Evolutionary conservation across 2,797 vertebrate species (phyloP).

Genomic region (Paramormyrops hopkinsi): DNA sequence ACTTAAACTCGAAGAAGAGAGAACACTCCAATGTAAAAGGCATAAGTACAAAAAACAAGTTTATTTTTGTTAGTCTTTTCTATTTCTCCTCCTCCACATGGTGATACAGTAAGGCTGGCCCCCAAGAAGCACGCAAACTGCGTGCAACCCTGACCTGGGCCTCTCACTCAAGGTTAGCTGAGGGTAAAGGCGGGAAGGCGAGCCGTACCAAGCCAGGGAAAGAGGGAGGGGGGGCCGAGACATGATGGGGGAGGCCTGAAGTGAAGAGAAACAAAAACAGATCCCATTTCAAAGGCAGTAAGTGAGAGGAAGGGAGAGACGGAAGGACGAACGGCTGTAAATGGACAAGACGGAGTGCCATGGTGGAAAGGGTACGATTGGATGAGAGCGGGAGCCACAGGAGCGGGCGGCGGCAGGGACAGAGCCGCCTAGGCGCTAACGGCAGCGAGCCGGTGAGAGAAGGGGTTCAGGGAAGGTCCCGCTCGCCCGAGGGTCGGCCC

Average conservation of each 20-base stretch:
- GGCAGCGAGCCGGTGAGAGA: neutral
- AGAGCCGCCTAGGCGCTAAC: neutral
- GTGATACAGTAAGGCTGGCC: constrained; percentile 11
- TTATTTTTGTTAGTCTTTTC: constrained; percentile 44
- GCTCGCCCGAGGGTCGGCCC: no score
- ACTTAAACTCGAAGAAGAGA: neutral
- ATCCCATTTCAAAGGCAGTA: neutral
- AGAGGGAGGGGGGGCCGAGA: neutral
- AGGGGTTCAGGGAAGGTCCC: neutral
- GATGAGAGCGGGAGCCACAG: neutral
- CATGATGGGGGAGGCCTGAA: neutral
- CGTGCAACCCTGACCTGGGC: neutral
- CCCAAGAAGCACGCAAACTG: neutral
- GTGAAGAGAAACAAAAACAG: neutral
- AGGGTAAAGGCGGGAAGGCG: neutral
- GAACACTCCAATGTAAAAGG: neutral
- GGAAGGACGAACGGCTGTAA: neutral
- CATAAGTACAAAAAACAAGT: constrained; percentile 50
- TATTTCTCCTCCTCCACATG: constrained; percentile 8
- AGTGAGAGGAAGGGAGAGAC: neutral
- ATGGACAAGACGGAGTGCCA: neutral
- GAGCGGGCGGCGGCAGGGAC: neutral
- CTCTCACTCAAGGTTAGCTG: constrained; percentile 19
- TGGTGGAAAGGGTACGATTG: neutral
- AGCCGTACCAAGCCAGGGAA: neutral